A percentile compares a stretch with the other conserved stretches of the same genome.
Evolutionary conservation across 2,888 invertebrate species (phyloP).

Genomic region (Crematogaster levior): DNA sequence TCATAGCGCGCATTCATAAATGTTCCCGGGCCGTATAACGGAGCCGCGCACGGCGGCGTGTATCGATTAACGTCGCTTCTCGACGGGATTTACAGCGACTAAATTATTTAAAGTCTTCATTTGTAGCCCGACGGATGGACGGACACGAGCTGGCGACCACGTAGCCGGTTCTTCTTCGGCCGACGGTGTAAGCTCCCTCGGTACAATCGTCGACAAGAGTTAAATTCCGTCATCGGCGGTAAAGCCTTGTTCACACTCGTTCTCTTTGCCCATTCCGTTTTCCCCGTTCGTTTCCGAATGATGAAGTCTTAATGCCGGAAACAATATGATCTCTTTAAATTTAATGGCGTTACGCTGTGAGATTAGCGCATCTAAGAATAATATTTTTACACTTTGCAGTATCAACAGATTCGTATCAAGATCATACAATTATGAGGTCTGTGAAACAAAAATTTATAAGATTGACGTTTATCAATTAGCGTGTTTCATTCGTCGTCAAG

Average conservation of each 20-base stretch:
- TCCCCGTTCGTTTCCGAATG: background rate
- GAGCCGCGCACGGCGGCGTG: slow-evolving; percentile 74
- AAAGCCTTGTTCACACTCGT: slow-evolving; percentile 33
- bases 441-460: background rate
- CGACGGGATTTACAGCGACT: slow-evolving; percentile 82
- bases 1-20: slow-evolving; percentile 83
- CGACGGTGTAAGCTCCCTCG: slow-evolving; percentile 62
- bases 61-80: slow-evolving; percentile 84
- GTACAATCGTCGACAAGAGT: slow-evolving; percentile 70
- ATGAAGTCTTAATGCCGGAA: no score
- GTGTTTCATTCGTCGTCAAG: background rate
- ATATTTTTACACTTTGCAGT: background rate
- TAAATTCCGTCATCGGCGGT: background rate
- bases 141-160: slow-evolving; percentile 75
- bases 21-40: slow-evolving; percentile 76
- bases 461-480: background rate
- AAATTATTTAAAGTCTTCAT: slow-evolving; percentile 85
- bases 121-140: slow-evolving; percentile 77
- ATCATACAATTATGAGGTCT: background rate
- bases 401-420: background rate
- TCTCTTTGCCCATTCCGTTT: background rate
- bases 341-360: background rate
- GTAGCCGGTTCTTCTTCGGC: slow-evolving; percentile 72
- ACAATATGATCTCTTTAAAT: background rate
- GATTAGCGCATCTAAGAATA: background rate